Evolutionary conservation across 1,140 invertebrate genomes (phyloP), one percentile per base, ranked within the genome.

Genomic region (Drosophila varians): DNA sequence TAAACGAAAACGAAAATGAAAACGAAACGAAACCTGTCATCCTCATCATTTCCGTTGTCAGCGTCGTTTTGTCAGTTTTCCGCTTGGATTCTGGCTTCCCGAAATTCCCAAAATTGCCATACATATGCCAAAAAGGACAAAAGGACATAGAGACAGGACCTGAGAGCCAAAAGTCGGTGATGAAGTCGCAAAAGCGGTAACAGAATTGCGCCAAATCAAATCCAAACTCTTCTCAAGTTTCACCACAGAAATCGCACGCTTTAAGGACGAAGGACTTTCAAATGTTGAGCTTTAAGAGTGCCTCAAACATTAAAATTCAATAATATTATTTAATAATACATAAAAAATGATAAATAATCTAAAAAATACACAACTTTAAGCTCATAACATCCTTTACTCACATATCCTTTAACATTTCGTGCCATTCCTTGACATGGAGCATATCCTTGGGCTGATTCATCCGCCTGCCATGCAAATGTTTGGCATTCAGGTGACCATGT

Each of bases 1-100:
- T 69, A 73, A 76, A 68, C 51, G 40, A 75, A 77, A 64, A 53
- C 5, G 26, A 28, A 69, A 76, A 68, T 40, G 43, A 75, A 74
- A 64, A 53, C 5, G 38, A 40, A 36, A 16, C 8, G 46, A 69
- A 73, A 56, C 49, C 71, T 55, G 56, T 58, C 53, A 46, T 76
- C 28, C 36, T 36, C 47, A 45, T 31, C 53, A 43, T 54, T 52
- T 55, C 36, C 66, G 31, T 60, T 62, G 54, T 31, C 49, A 40
- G 38, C 12, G 38, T 8, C 12, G 12, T 38, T 6, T 4, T 16
- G n/a, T 38, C 12, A 14, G 36, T 38, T 34, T 34, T 34, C 31
- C n/a, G 31, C 31, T 34, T 28, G 46, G 38, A 47, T 48, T 42
- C 46, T 16, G 47, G 38, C 28, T 31, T 31, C 28, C 28, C 28